Conservation (phyloP, 2,888 invertebrate species). For the Lissonota sp. region DNA sequence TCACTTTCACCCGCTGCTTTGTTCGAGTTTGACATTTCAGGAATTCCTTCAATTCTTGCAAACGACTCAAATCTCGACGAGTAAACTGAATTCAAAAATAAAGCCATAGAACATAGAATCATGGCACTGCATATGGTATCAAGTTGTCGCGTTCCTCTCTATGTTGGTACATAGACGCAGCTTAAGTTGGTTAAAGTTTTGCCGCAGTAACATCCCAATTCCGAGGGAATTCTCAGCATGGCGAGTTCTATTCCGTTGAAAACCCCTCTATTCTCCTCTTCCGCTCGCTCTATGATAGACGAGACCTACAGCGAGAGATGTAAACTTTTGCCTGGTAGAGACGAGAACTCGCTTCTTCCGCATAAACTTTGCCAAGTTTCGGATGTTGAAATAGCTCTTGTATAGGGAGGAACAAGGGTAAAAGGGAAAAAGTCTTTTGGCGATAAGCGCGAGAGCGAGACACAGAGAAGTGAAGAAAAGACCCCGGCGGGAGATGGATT, state of each 20-base stretch:
- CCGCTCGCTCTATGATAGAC: neutral
- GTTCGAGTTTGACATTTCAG: no score
- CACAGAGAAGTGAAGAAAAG: neutral
- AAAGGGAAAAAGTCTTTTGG: conserved; percentile 3
- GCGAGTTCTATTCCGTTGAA: conserved; percentile 20
- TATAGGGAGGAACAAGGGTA: conserved; percentile 1
- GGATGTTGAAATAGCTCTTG: conserved; percentile 36
- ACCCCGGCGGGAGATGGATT: conserved; percentile 20
- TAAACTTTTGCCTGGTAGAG: conserved; percentile 30
- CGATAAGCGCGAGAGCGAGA: conserved; percentile 9
- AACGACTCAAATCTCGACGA: no score
- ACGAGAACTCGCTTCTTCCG: conserved; percentile 24
- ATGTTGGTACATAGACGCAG: neutral
- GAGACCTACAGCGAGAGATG: conserved; percentile 34
- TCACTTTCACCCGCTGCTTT: no score
- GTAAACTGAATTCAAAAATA: no score
- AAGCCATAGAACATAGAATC: no score
- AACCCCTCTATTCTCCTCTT: neutral
- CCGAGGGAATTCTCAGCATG: conserved; percentile 15
- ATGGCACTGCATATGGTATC: no score
- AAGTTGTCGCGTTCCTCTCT: no score
- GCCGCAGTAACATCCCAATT: conserved; percentile 9
- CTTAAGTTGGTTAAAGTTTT: conserved; percentile 1
- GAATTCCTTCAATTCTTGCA: no score
- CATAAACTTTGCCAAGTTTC: conserved; percentile 20